Conservation (phyloP, 1,140 invertebrate species). For the Arctopsyche grandis region DNA sequence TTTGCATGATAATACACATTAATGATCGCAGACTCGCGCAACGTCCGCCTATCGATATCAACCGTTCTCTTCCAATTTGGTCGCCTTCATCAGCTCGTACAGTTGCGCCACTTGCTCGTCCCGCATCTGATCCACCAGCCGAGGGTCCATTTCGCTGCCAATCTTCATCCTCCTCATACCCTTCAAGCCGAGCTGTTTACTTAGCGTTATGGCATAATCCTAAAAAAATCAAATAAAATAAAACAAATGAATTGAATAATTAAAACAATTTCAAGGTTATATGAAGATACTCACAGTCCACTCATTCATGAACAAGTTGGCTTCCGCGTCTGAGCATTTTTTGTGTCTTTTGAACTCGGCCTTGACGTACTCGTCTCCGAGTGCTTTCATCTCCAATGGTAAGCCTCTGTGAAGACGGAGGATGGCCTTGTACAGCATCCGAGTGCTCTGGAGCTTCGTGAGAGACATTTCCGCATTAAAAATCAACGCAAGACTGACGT, state of each 20-base stretch:
- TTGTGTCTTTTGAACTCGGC: slow-evolving; percentile 92
- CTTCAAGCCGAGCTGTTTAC: slow-evolving; percentile 76
- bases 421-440: slow-evolving; percentile 88
- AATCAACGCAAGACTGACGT: no score
- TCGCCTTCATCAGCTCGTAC: slow-evolving; percentile 83
- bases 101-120: slow-evolving; percentile 85
- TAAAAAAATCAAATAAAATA: slow-evolving; percentile 59
- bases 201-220: slow-evolving; percentile 79
- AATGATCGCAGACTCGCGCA: no score
- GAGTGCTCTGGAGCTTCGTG: slow-evolving; percentile 69
- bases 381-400: slow-evolving; percentile 76
- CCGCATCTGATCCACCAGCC: slow-evolving; percentile 76
- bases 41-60: neutral
- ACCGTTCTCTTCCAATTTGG: slow-evolving; percentile 55
- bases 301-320: slow-evolving; percentile 83
- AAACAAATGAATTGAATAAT: neutral
- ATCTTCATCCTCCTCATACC: slow-evolving; percentile 65
- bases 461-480: neutral
- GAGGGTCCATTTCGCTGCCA: slow-evolving; percentile 66
- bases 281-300: slow-evolving; percentile 81
- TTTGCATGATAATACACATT: no score
- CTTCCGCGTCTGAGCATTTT: slow-evolving; percentile 75
- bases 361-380: slow-evolving; percentile 86
- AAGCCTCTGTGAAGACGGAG: slow-evolving; percentile 85
- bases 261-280: neutral